Conservation (phyloP, 2,113 vertebrate species). For the Jacana jacana region DNA sequence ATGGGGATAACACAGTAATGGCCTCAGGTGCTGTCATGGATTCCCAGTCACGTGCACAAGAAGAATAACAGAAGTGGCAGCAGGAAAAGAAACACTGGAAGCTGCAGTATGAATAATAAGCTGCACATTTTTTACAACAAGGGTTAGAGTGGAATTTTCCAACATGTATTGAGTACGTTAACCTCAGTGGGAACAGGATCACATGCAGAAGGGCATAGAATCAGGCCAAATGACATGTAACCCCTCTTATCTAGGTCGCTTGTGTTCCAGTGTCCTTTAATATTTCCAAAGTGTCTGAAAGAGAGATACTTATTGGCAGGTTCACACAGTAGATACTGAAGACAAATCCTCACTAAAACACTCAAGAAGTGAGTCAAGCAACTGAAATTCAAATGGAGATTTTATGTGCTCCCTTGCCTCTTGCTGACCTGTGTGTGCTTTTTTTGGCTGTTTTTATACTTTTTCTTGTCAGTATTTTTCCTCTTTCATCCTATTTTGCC, state of each 20-base stretch:
- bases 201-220: no score
- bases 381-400: not conserved
- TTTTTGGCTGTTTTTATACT: not conserved
- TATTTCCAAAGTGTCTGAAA: not conserved
- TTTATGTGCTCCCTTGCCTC: not conserved
- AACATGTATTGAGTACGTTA: not conserved
- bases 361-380: not conserved
- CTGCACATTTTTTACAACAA: not conserved
- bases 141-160: not conserved
- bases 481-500: not conserved
- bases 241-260: not conserved
- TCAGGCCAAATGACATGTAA: not conserved
- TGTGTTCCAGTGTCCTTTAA: not conserved
- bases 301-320: not conserved
- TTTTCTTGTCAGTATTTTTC: not conserved
- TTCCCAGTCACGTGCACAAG: no score
- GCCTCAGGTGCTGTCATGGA: no score
- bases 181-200: not conserved
- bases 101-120: not conserved
- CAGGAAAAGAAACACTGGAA: not conserved
- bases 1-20: no score
- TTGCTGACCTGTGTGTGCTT: not conserved
- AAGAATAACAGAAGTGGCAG: no score
- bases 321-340: not conserved
- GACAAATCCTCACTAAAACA: not conserved